A percentile compares a stretch with the other conserved stretches of the same genome.
These are phyloP conservation scores for Rhinolophus ferrumequinum DNA, from an alignment of 2,113 vertebrate species.

Conservation along the genomic window DNA sequence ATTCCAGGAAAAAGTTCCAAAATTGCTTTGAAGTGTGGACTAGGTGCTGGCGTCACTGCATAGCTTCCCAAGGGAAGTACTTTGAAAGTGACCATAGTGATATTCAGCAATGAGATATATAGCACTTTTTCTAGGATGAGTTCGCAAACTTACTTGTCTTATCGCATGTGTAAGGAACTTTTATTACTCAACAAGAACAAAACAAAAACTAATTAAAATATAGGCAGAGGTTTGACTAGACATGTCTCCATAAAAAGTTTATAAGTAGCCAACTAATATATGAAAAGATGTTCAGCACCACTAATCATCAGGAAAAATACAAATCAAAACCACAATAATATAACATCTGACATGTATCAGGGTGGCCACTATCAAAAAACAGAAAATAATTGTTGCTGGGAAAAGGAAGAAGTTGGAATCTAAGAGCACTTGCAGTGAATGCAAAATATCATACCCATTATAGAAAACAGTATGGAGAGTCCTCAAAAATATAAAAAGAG, in stretches of 20 bases:
- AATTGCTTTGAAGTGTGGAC: too few species aligned
- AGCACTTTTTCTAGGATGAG: too few species aligned
- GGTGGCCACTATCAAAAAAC: background rate
- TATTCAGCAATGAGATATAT: too few species aligned
- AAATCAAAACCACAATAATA: background rate
- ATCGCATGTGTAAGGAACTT: background rate
- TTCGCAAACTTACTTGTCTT: too few species aligned
- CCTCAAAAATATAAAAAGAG: background rate
- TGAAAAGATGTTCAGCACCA: background rate
- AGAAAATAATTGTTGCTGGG: background rate
- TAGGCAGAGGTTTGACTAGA: background rate
- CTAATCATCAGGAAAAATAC: background rate
- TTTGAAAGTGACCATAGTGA: too few species aligned
- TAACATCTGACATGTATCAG: background rate
- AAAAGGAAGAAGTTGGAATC: background rate
- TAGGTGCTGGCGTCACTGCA: too few species aligned
- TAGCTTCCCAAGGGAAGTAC: too few species aligned
- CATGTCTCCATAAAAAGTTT: background rate
- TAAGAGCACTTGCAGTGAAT: background rate
- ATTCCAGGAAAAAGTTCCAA: too few species aligned
- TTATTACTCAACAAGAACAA: background rate
- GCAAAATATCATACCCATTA: background rate
- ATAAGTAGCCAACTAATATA: background rate
- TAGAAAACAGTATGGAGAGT: background rate
- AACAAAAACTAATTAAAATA: background rate